These are phyloP conservation scores for Lypha dubia DNA, from an alignment of 2,888 invertebrate species.

Conservation along the genomic window DNA sequence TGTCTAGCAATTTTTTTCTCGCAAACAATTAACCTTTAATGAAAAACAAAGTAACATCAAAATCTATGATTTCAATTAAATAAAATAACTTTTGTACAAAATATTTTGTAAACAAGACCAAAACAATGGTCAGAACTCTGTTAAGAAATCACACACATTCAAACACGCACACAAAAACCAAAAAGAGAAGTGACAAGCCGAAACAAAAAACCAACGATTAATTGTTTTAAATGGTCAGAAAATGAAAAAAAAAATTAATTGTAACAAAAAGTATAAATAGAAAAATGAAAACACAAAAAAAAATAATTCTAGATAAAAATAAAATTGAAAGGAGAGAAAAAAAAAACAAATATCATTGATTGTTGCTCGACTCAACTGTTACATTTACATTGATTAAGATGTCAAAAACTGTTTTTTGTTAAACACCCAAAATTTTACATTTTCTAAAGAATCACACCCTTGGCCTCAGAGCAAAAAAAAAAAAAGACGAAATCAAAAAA, in stretches of 20 bases:
- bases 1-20: conserved; percentile 11
- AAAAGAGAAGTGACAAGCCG: conserved; percentile 1
- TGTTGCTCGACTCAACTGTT: conserved; percentile 1
- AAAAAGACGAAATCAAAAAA: conserved; percentile 2
- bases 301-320: conserved; percentile 44
- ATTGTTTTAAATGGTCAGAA: conserved; percentile 43
- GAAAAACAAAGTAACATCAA: conserved; percentile 1
- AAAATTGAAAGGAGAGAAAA: conserved; percentile 1
- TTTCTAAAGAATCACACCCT: conserved; percentile 79
- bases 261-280: conserved; percentile 20
- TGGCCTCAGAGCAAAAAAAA: conserved; percentile 37
- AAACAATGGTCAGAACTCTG: conserved; percentile 34
- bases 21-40: not conserved
- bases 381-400: conserved; percentile 68
- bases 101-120: conserved; percentile 80
- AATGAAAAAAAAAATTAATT: conserved; percentile 25
- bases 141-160: conserved; percentile 9
- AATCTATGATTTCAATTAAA: conserved; percentile 74
- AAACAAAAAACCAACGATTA: conserved; percentile 34
- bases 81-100: conserved; percentile 75
- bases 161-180: no score
- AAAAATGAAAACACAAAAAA: not conserved
- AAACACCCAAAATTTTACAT: conserved; percentile 55
- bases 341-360: conserved; percentile 45
- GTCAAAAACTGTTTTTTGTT: conserved; percentile 59